Evolutionary conservation across 2,113 vertebrate species (phyloP).

Genomic region (Connochaetes taurinus): DNA sequence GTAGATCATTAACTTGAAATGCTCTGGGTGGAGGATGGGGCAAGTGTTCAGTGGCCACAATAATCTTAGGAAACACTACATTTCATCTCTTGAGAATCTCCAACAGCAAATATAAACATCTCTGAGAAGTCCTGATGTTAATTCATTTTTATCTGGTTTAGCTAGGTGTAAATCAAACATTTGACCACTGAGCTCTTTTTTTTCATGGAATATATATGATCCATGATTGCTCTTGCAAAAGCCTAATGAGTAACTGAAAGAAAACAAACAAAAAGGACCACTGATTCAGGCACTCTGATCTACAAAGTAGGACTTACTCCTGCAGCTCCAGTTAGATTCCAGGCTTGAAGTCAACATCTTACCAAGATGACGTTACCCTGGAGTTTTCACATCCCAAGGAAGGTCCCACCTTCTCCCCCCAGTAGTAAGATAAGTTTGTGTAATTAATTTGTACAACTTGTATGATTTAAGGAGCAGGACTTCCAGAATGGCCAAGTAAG

Average conservation of each 20-base stretch:
- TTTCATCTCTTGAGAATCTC: conserved; percentile 19
- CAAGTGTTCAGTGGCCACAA: background rate
- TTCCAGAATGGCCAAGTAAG: conserved; percentile 15
- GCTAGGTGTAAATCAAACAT: conserved; percentile 24
- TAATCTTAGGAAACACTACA: background rate
- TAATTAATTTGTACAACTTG: conserved; percentile 20
- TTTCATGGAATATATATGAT: background rate
- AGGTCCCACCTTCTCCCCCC: background rate
- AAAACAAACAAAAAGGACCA: background rate
- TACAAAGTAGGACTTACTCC: background rate
- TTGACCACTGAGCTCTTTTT: background rate
- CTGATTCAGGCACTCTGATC: background rate
- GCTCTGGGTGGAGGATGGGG: background rate
- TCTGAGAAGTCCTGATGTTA: conserved; percentile 26
- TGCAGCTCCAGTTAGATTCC: background rate
- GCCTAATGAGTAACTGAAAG: background rate
- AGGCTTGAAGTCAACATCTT: background rate
- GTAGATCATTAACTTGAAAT: background rate
- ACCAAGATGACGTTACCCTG: background rate
- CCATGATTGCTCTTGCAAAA: background rate
- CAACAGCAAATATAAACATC: background rate
- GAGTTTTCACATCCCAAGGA: background rate
- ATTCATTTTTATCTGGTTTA: conserved; percentile 35
- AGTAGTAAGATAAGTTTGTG: background rate
- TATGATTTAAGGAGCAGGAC: background rate